Evolutionary conservation across 2,797 vertebrate species (phyloP), one percentile per base, ranked within the genome.

Genomic region (Myripristis murdjan): DNA sequence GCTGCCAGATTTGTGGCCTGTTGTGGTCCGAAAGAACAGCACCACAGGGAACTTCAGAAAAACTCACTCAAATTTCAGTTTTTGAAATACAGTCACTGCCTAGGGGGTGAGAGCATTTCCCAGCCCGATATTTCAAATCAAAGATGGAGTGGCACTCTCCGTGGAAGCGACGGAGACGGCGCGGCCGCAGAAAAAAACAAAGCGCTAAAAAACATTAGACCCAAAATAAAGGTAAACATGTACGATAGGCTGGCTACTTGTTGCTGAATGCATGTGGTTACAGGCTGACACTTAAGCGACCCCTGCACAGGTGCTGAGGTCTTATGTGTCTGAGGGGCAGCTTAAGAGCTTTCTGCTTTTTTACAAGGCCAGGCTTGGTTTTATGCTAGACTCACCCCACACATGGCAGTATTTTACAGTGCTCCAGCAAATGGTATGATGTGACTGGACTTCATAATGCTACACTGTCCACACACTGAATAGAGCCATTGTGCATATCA

Each of bases 1-100:
- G 69, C 78, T 84, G 92, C 88, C 92, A 92, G 88, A 92, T 92
- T 83, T 90, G 88, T 85, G 91, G 91, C 83, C 85, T 90, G 89
- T 90, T 93, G 90, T 84, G 86, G 92, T 91, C 90, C 91, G 87
- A 84, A 86, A 87, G 87, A 92, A 91, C 91, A 89, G 92, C 94
- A 92, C 93, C 84, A 83, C 83, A 72, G 92, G 92, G 91, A 93
- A 83, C 89, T 84, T 90, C 88, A 89, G 84, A 87, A 91, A 91
- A 91, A 87, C 90, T 86, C 78, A 79, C 89, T 93, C 82, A 64
- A 75, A 91, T 93, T 94, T 91, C 92, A 89, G 77, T 62, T 84
- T 89, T 63, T 85, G 69, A 91, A 91, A 91, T 85, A 82, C 73
- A 77, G 85, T 80, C 78, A 47, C 18, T 58, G 85, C 80, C 83